These are phyloP conservation scores for Drosophila oshimai DNA, from an alignment of 1,140 invertebrate species.

Conservation along the genomic window DNA sequence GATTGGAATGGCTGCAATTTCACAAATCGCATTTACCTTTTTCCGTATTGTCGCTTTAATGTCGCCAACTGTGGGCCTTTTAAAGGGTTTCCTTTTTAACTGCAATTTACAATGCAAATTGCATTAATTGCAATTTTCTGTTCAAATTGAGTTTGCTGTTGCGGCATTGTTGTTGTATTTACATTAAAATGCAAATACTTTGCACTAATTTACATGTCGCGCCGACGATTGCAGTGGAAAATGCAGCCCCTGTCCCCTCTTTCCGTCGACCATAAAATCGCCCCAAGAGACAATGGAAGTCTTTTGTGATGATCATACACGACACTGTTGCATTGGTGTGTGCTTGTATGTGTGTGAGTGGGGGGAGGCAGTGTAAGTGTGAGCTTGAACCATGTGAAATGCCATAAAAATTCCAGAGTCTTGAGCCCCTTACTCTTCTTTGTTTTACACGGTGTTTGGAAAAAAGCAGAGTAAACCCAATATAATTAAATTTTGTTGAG, in stretches of 20 bases:
- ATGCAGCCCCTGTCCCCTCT: background rate
- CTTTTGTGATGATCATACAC: constrained; percentile 43
- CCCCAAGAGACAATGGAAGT: constrained; percentile 48
- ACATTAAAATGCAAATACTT: constrained; percentile 70
- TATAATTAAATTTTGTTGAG: background rate
- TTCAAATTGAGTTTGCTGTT: constrained; percentile 32
- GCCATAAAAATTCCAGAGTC: constrained; percentile 69
- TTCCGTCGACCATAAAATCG: constrained; percentile 1
- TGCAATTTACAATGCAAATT: constrained; percentile 65
- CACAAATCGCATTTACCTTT: constrained; percentile 39
- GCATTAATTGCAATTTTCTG: constrained; percentile 65
- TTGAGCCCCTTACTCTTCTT: background rate
- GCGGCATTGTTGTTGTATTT: constrained; percentile 30
- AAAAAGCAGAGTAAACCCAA: background rate
- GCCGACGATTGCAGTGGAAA: constrained; percentile 35
- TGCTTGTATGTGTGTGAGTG: constrained; percentile 7
- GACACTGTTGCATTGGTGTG: background rate
- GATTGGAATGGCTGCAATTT: constrained; percentile 39
- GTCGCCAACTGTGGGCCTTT: constrained; percentile 8
- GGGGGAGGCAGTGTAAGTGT: constrained; percentile 46
- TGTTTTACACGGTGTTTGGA: background rate
- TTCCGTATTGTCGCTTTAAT: constrained; percentile 8
- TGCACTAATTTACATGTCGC: constrained; percentile 75
- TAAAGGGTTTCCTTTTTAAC: constrained; percentile 15
- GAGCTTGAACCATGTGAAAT: constrained; percentile 59